phyloP scores from a whole-genome alignment of 2,888 invertebrate genomes.

The Nycteola revayana region DNA sequence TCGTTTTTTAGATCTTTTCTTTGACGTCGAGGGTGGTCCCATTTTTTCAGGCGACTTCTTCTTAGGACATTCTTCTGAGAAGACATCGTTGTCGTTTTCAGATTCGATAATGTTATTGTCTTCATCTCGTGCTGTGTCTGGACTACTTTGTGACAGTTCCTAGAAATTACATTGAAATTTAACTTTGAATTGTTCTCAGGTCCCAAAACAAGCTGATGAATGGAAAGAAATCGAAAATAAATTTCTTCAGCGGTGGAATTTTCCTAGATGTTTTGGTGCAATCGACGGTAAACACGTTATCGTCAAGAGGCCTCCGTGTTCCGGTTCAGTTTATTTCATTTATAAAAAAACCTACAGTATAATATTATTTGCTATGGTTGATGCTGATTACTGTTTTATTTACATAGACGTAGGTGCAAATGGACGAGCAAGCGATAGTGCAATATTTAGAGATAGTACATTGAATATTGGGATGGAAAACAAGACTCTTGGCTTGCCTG shows the following conservation, averaged over 20 bases:
- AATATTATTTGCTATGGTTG: conserved; percentile 20
- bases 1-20: conserved; percentile 12
- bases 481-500: not conserved
- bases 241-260: conserved; percentile 19
- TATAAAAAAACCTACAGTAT: conserved; percentile 24
- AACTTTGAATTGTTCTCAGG: conserved; percentile 13
- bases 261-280: conserved; percentile 19
- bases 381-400: conserved; percentile 19
- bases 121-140: conserved; percentile 12
- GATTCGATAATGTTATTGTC: conserved; percentile 8
- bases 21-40: conserved; percentile 15
- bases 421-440: conserved; percentile 22
- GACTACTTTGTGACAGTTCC: conserved; percentile 13
- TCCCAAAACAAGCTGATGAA: conserved; percentile 18
- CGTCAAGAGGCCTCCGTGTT: conserved; percentile 15
- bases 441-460: not conserved
- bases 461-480: too few species aligned
- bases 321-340: conserved; percentile 25
- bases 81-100: conserved; percentile 6
- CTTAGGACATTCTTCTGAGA: conserved; percentile 7
- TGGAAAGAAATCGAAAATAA: conserved; percentile 6
- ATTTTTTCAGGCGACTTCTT: conserved; percentile 13
- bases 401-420: conserved; percentile 18
- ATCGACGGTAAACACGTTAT: conserved; percentile 18
- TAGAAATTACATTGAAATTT: conserved; percentile 9